Evolutionary conservation across 2,888 invertebrate genomes (phyloP), one percentile per base, ranked within the genome.

Genomic region (Chloroclysta siterata): DNA sequence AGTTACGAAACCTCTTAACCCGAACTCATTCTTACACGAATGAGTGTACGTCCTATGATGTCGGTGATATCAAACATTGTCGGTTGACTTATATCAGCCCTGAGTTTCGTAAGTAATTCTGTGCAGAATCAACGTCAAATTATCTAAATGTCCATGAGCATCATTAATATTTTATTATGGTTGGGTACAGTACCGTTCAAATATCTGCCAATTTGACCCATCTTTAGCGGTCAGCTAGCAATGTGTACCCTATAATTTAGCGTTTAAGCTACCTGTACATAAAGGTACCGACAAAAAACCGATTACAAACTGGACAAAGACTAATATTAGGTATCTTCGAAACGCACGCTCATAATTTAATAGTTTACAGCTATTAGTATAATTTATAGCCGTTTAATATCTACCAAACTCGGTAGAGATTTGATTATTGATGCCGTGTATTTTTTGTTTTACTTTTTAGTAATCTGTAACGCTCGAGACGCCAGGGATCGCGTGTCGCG

Each of bases 351-450:
- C 76, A 77, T 74, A 72, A 80, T 76, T 82, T 83, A 82, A 86
- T 88, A 84, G 85, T 88, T 88, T 82, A 82, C 79, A 84, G 84
- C 83, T 88, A 92, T 93, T 92, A 91, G 81, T 83, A 88, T 92
- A 93, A 93, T 91, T 91, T 92, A 93, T 91, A 90, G 90, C 85
- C 84, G 83, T 89, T 91, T 91, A 90, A 91, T 92, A 88, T 82
- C 80, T 83, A 80, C 80, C 79, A 79, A 84, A 84, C 81, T 84
- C 81, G 79, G 65, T 81, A 77, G 84, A 84, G 88, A 88, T 90
- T 90, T 90, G 84, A 88, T 90, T 90, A 89, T 91, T 85, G 87
- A 88, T 85, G 85, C 85, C 77, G 63, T 65, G 44, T 66, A 46
- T 46, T 46, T 66, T 69, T 71, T 69, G 14, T 52, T 47, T 11